These are phyloP conservation scores for Ricordea florida DNA, from an alignment of 92 coral and sea anemone species.

Conservation along the genomic window DNA sequence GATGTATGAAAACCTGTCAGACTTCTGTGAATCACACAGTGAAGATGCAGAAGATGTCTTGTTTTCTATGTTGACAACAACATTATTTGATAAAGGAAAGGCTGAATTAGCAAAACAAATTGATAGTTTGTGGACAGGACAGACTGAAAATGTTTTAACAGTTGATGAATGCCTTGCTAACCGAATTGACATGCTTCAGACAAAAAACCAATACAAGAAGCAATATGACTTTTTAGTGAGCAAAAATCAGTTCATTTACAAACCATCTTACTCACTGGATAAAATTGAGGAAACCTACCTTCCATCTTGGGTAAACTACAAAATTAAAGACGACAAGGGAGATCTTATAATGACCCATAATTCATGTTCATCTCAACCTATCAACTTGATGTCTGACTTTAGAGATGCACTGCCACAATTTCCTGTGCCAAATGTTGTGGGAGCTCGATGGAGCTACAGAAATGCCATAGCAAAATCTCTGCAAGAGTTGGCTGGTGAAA, in stretches of 20 bases:
- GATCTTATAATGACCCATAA: background rate
- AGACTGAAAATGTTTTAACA: conserved; percentile 16
- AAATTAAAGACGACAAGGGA: background rate
- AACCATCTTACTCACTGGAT: background rate
- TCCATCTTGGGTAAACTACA: conserved; percentile 21
- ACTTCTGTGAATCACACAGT: conserved; percentile 12
- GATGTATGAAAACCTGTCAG: background rate
- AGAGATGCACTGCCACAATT: background rate
- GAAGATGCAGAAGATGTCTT: conserved; percentile 25
- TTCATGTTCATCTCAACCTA: background rate
- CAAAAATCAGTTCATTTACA: background rate
- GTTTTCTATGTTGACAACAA: conserved; percentile 4
- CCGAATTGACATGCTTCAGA: conserved; percentile 23
- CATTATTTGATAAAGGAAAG: conserved; percentile 12
- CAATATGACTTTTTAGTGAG: conserved; percentile 10
- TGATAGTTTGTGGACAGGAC: conserved; percentile 10
- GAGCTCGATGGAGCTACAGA: conserved; percentile 7
- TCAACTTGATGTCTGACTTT: conserved; percentile 7
- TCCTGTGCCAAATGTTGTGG: conserved; percentile 14
- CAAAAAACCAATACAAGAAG: conserved; percentile 21
- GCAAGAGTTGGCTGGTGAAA: background rate
- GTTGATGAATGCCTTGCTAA: conserved; percentile 34
- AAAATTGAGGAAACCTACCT: conserved; percentile 8
- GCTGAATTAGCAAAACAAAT: background rate
- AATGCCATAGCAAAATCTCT: conserved; percentile 26